Conservation (phyloP, 2,113 vertebrate species). For the Lepus europaeus region DNA sequence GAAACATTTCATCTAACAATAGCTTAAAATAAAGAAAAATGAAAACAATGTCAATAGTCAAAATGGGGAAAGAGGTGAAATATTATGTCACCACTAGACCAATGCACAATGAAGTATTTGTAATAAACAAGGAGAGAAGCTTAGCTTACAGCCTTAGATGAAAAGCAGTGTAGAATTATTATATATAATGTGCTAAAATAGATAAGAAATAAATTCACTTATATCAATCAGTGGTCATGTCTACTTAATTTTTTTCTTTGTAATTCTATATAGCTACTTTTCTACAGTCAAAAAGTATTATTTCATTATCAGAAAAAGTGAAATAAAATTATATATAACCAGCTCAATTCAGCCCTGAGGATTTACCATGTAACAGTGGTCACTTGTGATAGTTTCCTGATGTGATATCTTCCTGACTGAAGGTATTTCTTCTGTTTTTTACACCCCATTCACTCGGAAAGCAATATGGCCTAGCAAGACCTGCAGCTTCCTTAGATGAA, state of each 20-base stretch:
- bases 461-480: slow-evolving; percentile 15
- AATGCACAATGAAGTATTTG: slow-evolving; percentile 1
- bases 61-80: neutral
- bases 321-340: neutral
- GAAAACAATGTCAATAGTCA: neutral
- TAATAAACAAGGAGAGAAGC: neutral
- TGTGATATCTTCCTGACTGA: slow-evolving; percentile 25
- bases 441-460: slow-evolving; percentile 47
- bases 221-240: slow-evolving; percentile 11
- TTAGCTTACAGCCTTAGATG: neutral
- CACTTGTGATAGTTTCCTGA: slow-evolving; percentile 19
- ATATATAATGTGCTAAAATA: neutral
- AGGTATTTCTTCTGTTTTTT: slow-evolving; percentile 34
- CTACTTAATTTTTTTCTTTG: neutral
- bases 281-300: neutral
- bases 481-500: slow-evolving; percentile 43
- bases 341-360: neutral
- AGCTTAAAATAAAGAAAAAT: slow-evolving; percentile 47
- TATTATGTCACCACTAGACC: neutral
- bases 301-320: slow-evolving; percentile 49
- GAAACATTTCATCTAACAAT: slow-evolving; percentile 13
- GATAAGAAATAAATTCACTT: neutral
- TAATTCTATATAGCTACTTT: slow-evolving; percentile 23
- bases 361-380: neutral
- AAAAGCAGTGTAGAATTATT: neutral